A percentile compares a stretch with the other conserved stretches of the same genome.
Conservation (phyloP, 2,797 vertebrate species). For the Nannoperca australis region DNA sequence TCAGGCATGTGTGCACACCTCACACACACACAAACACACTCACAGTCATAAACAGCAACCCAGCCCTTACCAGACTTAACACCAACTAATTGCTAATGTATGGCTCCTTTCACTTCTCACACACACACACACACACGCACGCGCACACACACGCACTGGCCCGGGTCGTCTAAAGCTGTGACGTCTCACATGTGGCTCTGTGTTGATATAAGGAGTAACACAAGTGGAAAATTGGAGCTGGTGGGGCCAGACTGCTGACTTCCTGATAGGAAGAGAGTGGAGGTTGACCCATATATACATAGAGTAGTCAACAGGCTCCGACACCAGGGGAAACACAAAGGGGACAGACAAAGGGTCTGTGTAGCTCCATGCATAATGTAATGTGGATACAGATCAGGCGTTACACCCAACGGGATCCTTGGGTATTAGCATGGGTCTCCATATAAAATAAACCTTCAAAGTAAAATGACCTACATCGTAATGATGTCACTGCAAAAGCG, state of each 20-base stretch:
- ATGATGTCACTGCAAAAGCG: constrained; percentile 11
- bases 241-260: constrained; percentile 80
- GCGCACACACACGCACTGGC: constrained; percentile 32
- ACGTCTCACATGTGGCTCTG: constrained; percentile 80
- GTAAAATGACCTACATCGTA: neutral
- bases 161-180: constrained; percentile 76
- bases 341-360: constrained; percentile 56
- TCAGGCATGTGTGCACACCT: neutral
- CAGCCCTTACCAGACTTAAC: constrained; percentile 60
- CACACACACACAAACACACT: constrained; percentile 43
- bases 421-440: neutral
- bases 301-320: constrained; percentile 40
- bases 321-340: constrained; percentile 41
- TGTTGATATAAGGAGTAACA: constrained; percentile 85
- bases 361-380: constrained; percentile 29
- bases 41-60: constrained; percentile 67
- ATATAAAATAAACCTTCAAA: neutral
- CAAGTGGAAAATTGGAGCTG: constrained; percentile 83
- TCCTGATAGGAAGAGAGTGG: constrained; percentile 79
- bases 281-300: constrained; percentile 71
- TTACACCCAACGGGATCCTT: neutral
- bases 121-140: neutral
- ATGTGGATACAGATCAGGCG: constrained; percentile 15
- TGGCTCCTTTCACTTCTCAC: constrained; percentile 73
- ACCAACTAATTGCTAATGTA: constrained; percentile 76